Evolutionary conservation across 2,888 invertebrate genomes (phyloP), one percentile per base, ranked within the genome.

Genomic region (Podabrus alpinus): DNA sequence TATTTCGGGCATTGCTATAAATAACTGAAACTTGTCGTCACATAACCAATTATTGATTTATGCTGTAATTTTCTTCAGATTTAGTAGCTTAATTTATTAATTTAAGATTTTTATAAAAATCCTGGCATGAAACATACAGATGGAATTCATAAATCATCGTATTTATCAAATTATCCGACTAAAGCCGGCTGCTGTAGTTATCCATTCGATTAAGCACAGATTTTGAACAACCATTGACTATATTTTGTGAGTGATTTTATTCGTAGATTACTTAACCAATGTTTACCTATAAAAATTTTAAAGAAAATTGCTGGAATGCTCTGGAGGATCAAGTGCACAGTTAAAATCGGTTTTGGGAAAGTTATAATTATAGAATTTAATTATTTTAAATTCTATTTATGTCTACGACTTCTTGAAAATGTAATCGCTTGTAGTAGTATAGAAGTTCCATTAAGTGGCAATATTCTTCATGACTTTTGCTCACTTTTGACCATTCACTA

Each of bases 131-230:
- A 72, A 71, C 71, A 62, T 77, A 73, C 75, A 73, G 72, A 71
- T 74, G 77, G 74, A 76, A 76, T 80, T 81, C 82, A 84, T 83
- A 84, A 84, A 84, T 84, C 83, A 83, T 81, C 78, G 80, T 78
- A 82, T 83, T 84, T 83, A 83, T 83, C 82, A 83, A 83, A 83
- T 84, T 82, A 83, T 80, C 81, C 82, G 77, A 76, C 76, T 81
- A 81, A 80, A 80, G 78, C 72, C 82, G 81, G 80, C 82, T 82
- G 82, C 80, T 78, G 73, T 80, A 81, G 83, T 84, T 84, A 82
- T 81, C 79, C 80, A 81, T 80, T 78, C 81, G 80, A 80, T 79
- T 82, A 81, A 73, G 69, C 75, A 71, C 77, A 66, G 75, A 67
- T 75, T 70, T 74, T 75, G 74, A 74, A 62, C 73, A 61, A 68